Base-by-base conservation (phyloP, 30 jellyfish, hydroid and myxozoan species). In the Aurelia aurita region DNA sequence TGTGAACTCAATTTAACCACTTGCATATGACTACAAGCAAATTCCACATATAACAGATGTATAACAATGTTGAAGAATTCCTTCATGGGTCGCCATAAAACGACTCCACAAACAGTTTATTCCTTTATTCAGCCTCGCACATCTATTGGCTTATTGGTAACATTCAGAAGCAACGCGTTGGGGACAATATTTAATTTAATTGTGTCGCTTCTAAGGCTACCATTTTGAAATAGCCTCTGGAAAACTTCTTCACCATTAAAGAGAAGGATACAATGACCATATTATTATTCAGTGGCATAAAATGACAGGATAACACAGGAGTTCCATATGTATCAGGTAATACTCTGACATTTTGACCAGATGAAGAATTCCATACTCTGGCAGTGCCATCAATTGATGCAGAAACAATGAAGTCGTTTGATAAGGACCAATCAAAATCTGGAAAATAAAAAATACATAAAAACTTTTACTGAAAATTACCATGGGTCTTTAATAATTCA, bases 341-440 rank as follows among this genome's bases (percentile, higher is more conserved):
- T 8, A 86, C 95, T 25, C 99, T 90, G 61, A 88, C 73, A 63
- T 60, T 80, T 53, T 84, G 96, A 3, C 99, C 99, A 70, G 96
- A 82, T 22, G 68, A 46, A 2, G 97, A 51, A 74, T 85, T 61
- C 99, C 99, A 94, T 3, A 94, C 90, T n/a, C 94, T 81, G 6
- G 99, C 97, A 5, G 99, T 80, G 55, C 95, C 89, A 88, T 94
- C 99, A 55, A 60, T 70, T 39, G 97, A 88, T 46, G 97, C 94
- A 29, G 97, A 88, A 9, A 84, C 89, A 26, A 94, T 81, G 86
- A 94, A 89, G 45, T 94, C 99, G 74, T 94, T 89, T 44, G 97
- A 89, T 34, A 85, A 62, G 18, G 99, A 89, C 99, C 99, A 94
- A 64, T 89, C 99, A 79, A 94, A 78, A 74, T 94, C 99, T 94